Base-by-base conservation (phyloP, 2,113 vertebrate genomes). In the Coptodon rendalli region DNA sequence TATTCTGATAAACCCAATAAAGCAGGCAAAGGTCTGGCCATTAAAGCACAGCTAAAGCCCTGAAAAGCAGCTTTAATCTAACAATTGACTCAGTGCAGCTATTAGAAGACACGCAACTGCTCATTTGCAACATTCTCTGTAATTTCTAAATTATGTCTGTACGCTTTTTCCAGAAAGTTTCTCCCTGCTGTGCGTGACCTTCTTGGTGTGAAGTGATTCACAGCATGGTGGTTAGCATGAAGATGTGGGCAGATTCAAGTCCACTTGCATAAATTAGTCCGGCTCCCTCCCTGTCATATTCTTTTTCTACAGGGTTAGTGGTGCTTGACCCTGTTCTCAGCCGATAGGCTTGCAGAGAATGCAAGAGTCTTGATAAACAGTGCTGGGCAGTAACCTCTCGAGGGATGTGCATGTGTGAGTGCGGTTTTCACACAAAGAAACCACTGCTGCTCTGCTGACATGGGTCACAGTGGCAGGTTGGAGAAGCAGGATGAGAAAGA, bases 111-210 rank as follows among this genome's bases (percentile, higher is more conserved):
- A 79, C 84, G 61, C 43, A 89, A 50, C 81, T 48, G 53, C 50
- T 81, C 73, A 45, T 59, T 90, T 91, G 61, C 78, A 27, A 57
- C 59, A 83, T 56, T 89, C 82, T 82, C 27, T 85, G 52, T 88
- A 31, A 90, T 89, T 86, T 84, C 50, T 29, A 84, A 86, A 91
- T 81, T 50, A 24, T 78, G 79, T 85, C 68, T 66, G 9, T 52
- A 34, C 76, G 71, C 50, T 79, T 79, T 91, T 81, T 66, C 85
- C 29, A 34, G 34, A 81, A 63, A 43, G 52, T 24, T 24, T 73
- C 66, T 56, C 31, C 92, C 91, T n/a, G 89, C 91, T 89, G 94
- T 36, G 94, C n/a, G 0, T 90, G 93, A 94, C 93, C 93, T 94
- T 91, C 87, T 54, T 53, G 83, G 79, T 86, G 86, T 76, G 89